phyloP scores from a whole-genome alignment of 1,140 invertebrate species.

The Aphidius ervi region DNA sequence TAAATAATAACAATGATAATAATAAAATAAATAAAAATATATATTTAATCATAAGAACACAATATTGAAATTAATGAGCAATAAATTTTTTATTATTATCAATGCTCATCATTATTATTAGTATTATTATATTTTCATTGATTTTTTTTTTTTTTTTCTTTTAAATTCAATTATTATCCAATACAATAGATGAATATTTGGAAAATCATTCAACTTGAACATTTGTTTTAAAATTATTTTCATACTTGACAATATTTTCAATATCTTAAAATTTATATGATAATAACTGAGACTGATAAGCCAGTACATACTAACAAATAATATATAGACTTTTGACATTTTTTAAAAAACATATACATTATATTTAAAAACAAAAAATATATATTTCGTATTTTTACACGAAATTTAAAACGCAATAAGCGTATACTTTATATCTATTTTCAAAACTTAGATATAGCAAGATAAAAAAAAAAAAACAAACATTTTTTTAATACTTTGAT shows the following conservation, averaged over 20 bases:
- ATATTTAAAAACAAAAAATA: constrained; percentile 14
- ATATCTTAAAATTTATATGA: neutral
- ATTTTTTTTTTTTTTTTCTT: no score
- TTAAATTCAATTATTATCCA: no score
- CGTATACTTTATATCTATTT: constrained; percentile 15
- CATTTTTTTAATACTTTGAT: neutral
- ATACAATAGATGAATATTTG: no score
- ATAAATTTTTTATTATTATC: neutral
- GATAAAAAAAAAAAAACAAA: constrained; percentile 4
- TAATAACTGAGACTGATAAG: constrained; percentile 10
- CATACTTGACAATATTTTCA: constrained; percentile 4
- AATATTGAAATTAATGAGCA: constrained; percentile 2
- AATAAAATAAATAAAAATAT: neutral
- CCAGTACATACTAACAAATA: constrained; percentile 6
- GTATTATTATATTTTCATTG: neutral
- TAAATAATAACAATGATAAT: constrained; percentile 9
- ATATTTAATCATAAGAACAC: neutral
- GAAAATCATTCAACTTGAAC: no score
- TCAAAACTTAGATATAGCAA: constrained; percentile 11
- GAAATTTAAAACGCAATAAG: constrained; percentile 1
- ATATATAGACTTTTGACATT: neutral
- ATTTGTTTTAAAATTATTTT: constrained; percentile 5
- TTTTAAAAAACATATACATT: constrained; percentile 2
- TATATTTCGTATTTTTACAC: constrained; percentile 22
- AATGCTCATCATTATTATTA: neutral